Percentiles rank a stretch among this genome's conserved stretches.
Evolutionary conservation across 2,888 invertebrate genomes (phyloP).

Genomic region (Eurytoma californica): DNA sequence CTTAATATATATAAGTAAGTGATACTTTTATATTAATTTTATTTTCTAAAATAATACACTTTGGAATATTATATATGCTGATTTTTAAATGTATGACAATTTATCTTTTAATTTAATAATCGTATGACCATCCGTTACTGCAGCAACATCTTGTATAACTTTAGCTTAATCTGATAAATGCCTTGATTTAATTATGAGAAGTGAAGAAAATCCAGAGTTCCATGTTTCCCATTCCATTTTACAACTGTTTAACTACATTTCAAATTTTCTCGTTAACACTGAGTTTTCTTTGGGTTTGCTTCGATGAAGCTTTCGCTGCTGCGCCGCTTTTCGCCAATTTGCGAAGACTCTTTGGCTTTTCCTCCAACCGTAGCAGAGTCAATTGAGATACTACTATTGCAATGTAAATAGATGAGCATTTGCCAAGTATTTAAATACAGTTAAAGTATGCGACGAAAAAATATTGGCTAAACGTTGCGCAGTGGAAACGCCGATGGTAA

Average conservation of each 20-base stretch:
- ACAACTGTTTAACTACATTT: slow-evolving; percentile 53
- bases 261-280: slow-evolving; percentile 57
- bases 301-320: slow-evolving; percentile 73
- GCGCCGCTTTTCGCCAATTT: slow-evolving; percentile 74
- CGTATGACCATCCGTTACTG: not conserved
- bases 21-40: no score
- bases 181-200: not conserved
- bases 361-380: slow-evolving; percentile 55
- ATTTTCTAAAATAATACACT: no score
- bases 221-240: slow-evolving; percentile 39
- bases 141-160: not conserved
- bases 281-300: slow-evolving; percentile 71
- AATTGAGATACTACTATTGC: slow-evolving; percentile 52
- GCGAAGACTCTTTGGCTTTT: slow-evolving; percentile 65
- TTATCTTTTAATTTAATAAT: no score
- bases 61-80: no score
- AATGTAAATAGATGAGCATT: slow-evolving; percentile 55
- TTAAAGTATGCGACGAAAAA: slow-evolving; percentile 37
- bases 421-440: slow-evolving; percentile 26
- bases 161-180: not conserved
- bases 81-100: no score
- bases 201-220: slow-evolving; percentile 68
- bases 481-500: slow-evolving; percentile 68
- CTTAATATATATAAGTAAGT: no score
- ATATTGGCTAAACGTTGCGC: slow-evolving; percentile 74